Evolutionary conservation across 2,113 vertebrate genomes (phyloP).

Genomic region (Entomyzon cyanotis): DNA sequence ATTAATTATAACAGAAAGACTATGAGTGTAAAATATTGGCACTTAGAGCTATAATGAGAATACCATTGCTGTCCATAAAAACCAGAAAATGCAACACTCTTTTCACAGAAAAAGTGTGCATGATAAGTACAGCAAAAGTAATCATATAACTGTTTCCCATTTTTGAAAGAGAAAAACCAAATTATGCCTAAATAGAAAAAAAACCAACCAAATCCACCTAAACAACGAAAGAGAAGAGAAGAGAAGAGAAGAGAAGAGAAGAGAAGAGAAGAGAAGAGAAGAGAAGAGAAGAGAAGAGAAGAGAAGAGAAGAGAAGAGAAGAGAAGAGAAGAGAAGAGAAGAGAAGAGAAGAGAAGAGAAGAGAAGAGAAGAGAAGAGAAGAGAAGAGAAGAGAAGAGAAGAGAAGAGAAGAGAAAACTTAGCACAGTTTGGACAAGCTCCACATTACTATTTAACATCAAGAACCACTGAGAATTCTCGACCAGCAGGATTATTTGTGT

Average conservation of each 20-base stretch:
- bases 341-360: too few relatives aligned
- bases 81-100: not conserved
- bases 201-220: not conserved
- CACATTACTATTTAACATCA: not conserved
- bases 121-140: not conserved
- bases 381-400: not conserved
- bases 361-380: not conserved
- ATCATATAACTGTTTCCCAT: not conserved
- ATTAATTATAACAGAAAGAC: constrained; percentile 41
- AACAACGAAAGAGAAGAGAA: not conserved
- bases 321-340: not conserved
- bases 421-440: not conserved
- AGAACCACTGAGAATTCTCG: not conserved
- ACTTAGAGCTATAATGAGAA: not conserved
- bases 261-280: too few relatives aligned
- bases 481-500: not conserved
- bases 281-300: not conserved
- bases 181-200: not conserved
- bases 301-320: too few relatives aligned
- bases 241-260: not conserved
- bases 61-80: not conserved
- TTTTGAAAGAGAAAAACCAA: not conserved
- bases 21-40: not conserved
- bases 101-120: not conserved
- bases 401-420: not conserved